Evolutionary conservation across 2,888 invertebrate species (phyloP), one percentile per base, ranked within the genome.

Genomic region (Pandemis cinnamomeana): DNA sequence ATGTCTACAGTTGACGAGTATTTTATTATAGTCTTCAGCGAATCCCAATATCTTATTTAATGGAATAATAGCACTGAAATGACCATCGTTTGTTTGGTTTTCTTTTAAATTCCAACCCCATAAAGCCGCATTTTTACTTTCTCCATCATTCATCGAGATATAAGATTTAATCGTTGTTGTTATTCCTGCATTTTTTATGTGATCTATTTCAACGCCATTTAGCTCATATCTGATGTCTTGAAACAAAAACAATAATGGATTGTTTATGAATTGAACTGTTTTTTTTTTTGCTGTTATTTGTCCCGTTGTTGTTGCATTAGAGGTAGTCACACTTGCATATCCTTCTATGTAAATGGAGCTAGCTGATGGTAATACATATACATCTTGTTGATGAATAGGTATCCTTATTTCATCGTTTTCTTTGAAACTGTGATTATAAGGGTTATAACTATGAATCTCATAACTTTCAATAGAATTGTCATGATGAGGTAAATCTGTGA

Each of bases 151-250:
- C 62, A 82, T 75, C 27, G 87, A 88, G 10, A 84, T 76, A 76
- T 80, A 86, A 70, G 81, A 82, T 82, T 90, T 88, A 63, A 86
- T 80, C n/a, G 81, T 78, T 15, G 82, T 79, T 62, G 84, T 81
- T 20, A 85, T 78, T n/a, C 85, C 84, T 48, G 81, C 77, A 78
- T 85, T 84, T 75, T 81, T 80, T 20, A 72, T 62, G 4, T 15
- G 36, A 41, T 61, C 61, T 13, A 61, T 61, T 41, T 61, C 61
- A 41, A 61, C n/a, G 6, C 41, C 66, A 41, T 66, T 66, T n/a
- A 66, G 27, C n/a, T 66, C 66, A 66, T 66, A 66, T 51, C 66
- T 51, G 8, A 66, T 66, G 13, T 66, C 66, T 66, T 66, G 66
- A 51, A 66, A 66, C 7, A 66, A 36, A 51, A 66, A 66, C 13